phyloP scores from a whole-genome alignment of 2,797 vertebrate genomes.

The Australoheros facetus region DNA sequence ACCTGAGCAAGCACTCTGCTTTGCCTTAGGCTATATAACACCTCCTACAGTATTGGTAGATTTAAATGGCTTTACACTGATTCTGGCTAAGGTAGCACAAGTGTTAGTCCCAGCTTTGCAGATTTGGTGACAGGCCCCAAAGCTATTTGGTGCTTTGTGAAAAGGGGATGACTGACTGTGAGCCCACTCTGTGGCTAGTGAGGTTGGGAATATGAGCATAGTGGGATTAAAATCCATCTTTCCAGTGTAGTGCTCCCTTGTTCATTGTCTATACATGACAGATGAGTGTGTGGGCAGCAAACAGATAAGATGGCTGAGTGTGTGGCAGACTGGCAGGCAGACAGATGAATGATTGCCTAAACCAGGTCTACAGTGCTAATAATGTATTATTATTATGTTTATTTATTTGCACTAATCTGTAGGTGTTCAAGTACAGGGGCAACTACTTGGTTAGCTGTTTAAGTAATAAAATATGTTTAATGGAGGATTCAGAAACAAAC shows the following conservation, averaged over 20 bases:
- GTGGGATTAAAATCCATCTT: conserved; percentile 10
- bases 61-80: conserved; percentile 10
- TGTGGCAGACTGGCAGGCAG: conserved; percentile 9
- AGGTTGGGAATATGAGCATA: background rate
- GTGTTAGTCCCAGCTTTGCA: conserved; percentile 9
- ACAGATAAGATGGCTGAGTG: background rate
- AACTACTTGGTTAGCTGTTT: background rate
- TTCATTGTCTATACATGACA: conserved; percentile 37
- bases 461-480: background rate
- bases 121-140: conserved; percentile 20
- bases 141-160: conserved; percentile 9
- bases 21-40: conserved; percentile 26
- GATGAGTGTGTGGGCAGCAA: conserved; percentile 31
- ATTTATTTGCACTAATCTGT: conserved; percentile 1
- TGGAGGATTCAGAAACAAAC: background rate
- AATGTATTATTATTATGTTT: background rate
- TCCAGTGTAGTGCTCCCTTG: conserved; percentile 14
- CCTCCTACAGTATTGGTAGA: conserved; percentile 6
- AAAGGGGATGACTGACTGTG: conserved; percentile 3
- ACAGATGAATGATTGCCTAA: background rate
- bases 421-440: background rate
- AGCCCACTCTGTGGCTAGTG: conserved; percentile 1
- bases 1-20: background rate
- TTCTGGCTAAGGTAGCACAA: background rate
- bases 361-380: conserved; percentile 8